A percentile compares a stretch with the other conserved stretches of the same genome.
These are phyloP conservation scores for Nesospiza acunhae DNA, from an alignment of 2,113 vertebrate genomes.

Conservation along the genomic window DNA sequence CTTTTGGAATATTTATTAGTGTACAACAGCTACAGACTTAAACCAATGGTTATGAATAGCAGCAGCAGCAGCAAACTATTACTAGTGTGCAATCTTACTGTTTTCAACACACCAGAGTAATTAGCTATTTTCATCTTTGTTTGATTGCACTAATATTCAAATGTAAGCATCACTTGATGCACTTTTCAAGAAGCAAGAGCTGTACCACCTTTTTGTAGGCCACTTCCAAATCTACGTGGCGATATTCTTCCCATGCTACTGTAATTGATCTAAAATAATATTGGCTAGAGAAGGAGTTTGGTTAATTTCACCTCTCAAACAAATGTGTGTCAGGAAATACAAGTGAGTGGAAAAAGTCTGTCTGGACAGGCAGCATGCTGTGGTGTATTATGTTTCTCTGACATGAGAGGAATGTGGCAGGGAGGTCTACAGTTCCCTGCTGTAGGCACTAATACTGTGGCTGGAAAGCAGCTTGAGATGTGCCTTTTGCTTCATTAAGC, in stretches of 20 bases:
- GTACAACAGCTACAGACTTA: not conserved
- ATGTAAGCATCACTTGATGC: not conserved
- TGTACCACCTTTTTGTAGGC: not conserved
- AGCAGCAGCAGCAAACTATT: not conserved
- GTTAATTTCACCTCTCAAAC: not conserved
- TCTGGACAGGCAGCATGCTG: not conserved
- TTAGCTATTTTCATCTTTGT: not conserved
- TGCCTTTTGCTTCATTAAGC: constrained; percentile 31
- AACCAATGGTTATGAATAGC: not conserved
- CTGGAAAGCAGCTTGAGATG: constrained; percentile 29
- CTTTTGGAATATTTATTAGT: constrained; percentile 36
- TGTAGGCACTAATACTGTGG: not conserved
- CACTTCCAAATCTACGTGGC: accelerated
- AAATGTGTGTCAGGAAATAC: not conserved
- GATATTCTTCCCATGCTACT: not conserved
- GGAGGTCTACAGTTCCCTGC: constrained; percentile 28
- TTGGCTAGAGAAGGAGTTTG: not conserved
- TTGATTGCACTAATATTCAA: not conserved
- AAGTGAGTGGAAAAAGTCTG: constrained; percentile 37
- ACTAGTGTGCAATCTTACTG: not conserved
- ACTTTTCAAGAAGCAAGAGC: not conserved
- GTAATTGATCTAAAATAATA: not conserved
- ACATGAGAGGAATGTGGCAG: constrained; percentile 32
- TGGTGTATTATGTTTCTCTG: constrained; percentile 22
- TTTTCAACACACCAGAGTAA: not conserved